Conservation (phyloP, 2,888 invertebrate genomes). For the Eumerus sabulonum region DNA sequence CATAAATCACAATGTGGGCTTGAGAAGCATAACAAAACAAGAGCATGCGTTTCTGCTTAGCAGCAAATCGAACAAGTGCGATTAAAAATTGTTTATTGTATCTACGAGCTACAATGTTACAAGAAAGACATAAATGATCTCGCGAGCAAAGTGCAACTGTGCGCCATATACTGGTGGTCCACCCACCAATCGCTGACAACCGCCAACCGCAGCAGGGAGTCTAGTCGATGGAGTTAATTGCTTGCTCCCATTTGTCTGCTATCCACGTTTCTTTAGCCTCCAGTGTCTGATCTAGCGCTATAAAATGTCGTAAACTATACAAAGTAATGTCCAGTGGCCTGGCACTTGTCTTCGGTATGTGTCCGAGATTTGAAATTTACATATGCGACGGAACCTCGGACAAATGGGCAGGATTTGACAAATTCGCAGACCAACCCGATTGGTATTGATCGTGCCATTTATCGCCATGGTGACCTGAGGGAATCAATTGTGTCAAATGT, state of each 20-base stretch:
- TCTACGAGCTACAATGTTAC: slow-evolving; percentile 23
- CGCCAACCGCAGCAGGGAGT: slow-evolving; percentile 31
- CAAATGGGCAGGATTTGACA: slow-evolving; percentile 32
- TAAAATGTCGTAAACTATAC: slow-evolving; percentile 12
- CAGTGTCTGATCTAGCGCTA: slow-evolving; percentile 1
- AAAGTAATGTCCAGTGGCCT: slow-evolving; percentile 19
- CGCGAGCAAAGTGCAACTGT: no score
- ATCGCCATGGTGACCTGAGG: slow-evolving; percentile 16
- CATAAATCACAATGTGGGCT: slow-evolving; percentile 21
- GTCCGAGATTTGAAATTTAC: slow-evolving; percentile 9
- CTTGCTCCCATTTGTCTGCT: slow-evolving; percentile 45
- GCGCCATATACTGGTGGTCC: slow-evolving; percentile 24
- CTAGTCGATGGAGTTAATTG: slow-evolving; percentile 53
- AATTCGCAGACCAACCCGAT: slow-evolving; percentile 30
- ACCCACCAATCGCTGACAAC: slow-evolving; percentile 52
- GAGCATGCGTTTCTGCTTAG: neutral
- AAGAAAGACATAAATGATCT: slow-evolving; percentile 10
- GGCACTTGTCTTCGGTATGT: slow-evolving; percentile 19
- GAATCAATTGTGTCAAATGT: slow-evolving; percentile 45
- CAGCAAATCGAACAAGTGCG: slow-evolving; percentile 16
- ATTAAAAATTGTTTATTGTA: slow-evolving; percentile 35
- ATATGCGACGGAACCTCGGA: neutral
- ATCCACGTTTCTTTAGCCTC: slow-evolving; percentile 9
- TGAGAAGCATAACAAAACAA: slow-evolving; percentile 3
- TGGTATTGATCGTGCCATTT: slow-evolving; percentile 24